phyloP scores from a whole-genome alignment of 35 echinoderm and acorn worm genomes.

The Apostichopus californicus region DNA sequence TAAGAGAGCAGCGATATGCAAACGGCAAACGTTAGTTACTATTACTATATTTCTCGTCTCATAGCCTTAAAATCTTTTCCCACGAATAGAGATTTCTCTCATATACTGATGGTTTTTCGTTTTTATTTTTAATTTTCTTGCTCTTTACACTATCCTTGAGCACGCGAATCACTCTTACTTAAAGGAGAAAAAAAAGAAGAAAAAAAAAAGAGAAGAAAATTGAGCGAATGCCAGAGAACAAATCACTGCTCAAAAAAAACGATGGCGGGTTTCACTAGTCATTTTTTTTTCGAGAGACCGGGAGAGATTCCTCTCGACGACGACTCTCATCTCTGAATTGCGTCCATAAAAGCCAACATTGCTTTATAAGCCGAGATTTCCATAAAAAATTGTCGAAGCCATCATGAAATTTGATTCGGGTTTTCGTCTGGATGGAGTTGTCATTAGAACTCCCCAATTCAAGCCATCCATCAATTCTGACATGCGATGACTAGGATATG shows the following conservation, averaged over 20 bases:
- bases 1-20: neutral
- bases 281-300: slow-evolving; percentile 7
- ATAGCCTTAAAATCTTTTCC: neutral
- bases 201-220: neutral
- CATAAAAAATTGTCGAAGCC: slow-evolving; percentile 51
- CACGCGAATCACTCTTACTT: slow-evolving; percentile 35
- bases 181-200: neutral
- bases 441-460: slow-evolving; percentile 51
- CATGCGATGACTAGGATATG: slow-evolving; percentile 50
- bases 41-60: slow-evolving; percentile 4
- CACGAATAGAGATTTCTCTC: too few relatives aligned
- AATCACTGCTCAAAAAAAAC: slow-evolving; percentile 26
- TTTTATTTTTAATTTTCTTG: slow-evolving; percentile 2
- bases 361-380: slow-evolving; percentile 52
- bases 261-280: neutral
- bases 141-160: neutral
- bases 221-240: slow-evolving; percentile 24
- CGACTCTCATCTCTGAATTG: slow-evolving; percentile 44
- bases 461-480: slow-evolving; percentile 42
- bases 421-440: slow-evolving; percentile 43
- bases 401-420: slow-evolving; percentile 47
- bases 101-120: too few relatives aligned
- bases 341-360: slow-evolving; percentile 42
- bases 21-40: neutral
- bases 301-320: slow-evolving; percentile 15